Evolutionary conservation across 2,113 vertebrate species (phyloP), one percentile per base, ranked within the genome.

Genomic region (Cairina moschata): DNA sequence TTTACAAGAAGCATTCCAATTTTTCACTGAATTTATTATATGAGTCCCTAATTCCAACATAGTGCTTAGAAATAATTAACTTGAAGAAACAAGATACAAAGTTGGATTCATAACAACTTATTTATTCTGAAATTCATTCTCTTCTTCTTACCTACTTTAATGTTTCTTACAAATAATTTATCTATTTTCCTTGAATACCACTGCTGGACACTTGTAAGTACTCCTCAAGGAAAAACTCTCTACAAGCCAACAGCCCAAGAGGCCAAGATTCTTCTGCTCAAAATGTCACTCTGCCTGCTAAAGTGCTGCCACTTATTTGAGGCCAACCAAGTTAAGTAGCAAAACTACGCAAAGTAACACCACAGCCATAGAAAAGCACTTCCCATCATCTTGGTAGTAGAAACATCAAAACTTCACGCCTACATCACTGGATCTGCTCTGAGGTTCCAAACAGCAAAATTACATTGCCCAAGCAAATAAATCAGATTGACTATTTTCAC

Each of bases 211-310:
- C 6, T 87, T 2, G 5, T 60, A 86, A 86, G 13, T 82, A 86
- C 48, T 92, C 52, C 83, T 92, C 74, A 92, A 95, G 81, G 89
- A 93, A 93, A 92, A 95, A 67, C 20, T 36, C 34, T 58, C 20
- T 46, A 36, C 29, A 79, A 87, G 86, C 94, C 92, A 95, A 54
- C 60, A 83, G 77, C 42, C 17, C 22, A 65, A 72, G 73, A 91
- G 73, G 81, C 83, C 86, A 93, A 86, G 66, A 87, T 79, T 86
- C 58, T 56, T 89, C 77, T 90, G 32, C 68, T 84, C 81, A 77
- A 90, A 90, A 90, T 54, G 55, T 82, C 88, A 95, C 74, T 54
- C 74, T 54, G 48, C 13, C 48, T 93, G 56, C 29, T 90, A 5
- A 88, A 86, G 67, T 76, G 71, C 58, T 89, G 77, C 59, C 74